Evolutionary conservation across 2,888 invertebrate genomes (phyloP).

Genomic region (Eupithecia insigniata): DNA sequence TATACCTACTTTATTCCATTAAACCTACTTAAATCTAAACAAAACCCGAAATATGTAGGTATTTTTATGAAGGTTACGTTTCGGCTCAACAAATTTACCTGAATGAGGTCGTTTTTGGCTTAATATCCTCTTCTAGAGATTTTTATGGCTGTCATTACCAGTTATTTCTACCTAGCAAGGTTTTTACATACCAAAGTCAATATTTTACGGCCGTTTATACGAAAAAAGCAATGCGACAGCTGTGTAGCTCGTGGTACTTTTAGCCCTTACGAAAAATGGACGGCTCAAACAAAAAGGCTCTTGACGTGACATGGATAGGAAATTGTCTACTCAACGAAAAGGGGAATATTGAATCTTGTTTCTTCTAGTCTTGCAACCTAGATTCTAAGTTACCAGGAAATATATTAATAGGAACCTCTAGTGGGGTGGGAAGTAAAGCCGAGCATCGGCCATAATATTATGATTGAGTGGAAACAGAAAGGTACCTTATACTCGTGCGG

Average conservation of each 20-base stretch:
- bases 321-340: constrained; percentile 40
- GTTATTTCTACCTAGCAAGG: constrained; percentile 35
- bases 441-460: no score
- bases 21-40: constrained; percentile 11
- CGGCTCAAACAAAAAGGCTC: constrained; percentile 40
- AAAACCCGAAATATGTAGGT: constrained; percentile 6
- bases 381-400: not conserved
- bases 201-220: constrained; percentile 34
- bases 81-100: constrained; percentile 26
- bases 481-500: no score
- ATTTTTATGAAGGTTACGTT: constrained; percentile 12
- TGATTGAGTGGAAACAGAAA: no score
- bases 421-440: no score
- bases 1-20: not conserved
- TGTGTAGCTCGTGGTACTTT: constrained; percentile 33
- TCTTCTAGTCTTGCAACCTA: constrained; percentile 21
- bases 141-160: constrained; percentile 35
- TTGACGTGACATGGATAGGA: constrained; percentile 42
- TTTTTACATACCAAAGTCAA: constrained; percentile 34
- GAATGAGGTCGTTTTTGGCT: constrained; percentile 31
- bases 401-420: not conserved
- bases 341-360: constrained; percentile 37
- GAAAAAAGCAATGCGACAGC: constrained; percentile 37
- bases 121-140: constrained; percentile 29
- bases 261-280: constrained; percentile 36